Evolutionary conservation across 2,113 vertebrate genomes (phyloP).

Genomic region (Rhodinocichla rosea): DNA sequence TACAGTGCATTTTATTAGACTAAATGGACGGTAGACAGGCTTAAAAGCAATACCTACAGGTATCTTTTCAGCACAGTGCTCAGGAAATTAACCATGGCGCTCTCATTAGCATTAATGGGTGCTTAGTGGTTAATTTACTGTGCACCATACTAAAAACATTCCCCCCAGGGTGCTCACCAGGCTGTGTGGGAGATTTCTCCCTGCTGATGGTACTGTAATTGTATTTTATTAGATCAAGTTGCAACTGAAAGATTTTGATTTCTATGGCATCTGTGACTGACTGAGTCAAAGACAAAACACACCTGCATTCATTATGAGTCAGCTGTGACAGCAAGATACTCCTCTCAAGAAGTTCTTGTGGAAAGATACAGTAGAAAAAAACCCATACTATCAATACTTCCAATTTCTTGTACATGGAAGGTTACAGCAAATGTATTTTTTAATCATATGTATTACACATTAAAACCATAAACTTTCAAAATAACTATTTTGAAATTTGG

Average conservation of each 20-base stretch:
- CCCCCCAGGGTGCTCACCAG: conserved; percentile 19
- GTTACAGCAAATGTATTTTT: background rate
- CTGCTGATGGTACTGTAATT: conserved; percentile 2
- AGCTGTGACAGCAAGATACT: background rate
- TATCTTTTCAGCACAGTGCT: conserved; percentile 51
- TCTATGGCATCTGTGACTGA: background rate
- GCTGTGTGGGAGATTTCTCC: conserved; percentile 17
- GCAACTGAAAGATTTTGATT: conserved; percentile 29
- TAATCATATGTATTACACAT: background rate
- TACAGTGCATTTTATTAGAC: background rate
- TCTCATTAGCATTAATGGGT: conserved; percentile 64
- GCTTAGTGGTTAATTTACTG: conserved; percentile 57
- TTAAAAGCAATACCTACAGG: conserved; percentile 36
- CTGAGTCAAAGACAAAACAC: background rate
- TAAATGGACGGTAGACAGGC: background rate
- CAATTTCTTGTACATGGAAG: background rate
- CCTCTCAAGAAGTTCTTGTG: background rate
- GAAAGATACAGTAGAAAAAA: background rate
- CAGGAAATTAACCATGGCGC: conserved; percentile 60
- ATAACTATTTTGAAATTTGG: background rate
- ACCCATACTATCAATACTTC: background rate
- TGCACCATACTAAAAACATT: conserved; percentile 14
- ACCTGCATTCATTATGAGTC: background rate
- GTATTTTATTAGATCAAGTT: conserved; percentile 33
- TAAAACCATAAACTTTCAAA: background rate